phyloP scores from a whole-genome alignment of 2,797 vertebrate genomes.

The Enteromius treurensis region DNA sequence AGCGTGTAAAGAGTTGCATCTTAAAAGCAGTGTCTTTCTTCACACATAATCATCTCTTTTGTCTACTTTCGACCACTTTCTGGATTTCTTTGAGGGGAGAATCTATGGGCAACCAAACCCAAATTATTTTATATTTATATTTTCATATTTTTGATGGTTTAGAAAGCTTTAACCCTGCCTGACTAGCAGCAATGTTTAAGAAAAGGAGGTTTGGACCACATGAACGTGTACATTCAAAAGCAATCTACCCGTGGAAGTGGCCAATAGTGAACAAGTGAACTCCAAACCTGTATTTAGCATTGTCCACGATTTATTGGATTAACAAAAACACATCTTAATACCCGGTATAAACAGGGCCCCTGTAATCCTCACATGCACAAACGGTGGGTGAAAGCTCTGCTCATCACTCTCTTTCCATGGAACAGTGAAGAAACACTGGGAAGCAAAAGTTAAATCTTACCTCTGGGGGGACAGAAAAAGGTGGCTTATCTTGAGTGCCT shows the following conservation, averaged over 20 bases:
- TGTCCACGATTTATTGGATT: background rate
- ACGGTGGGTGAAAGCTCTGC: constrained; percentile 14
- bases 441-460: constrained; percentile 9
- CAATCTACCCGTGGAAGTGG: background rate
- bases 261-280: background rate
- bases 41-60: background rate
- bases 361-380: background rate
- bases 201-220: background rate
- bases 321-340: background rate
- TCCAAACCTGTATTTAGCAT: background rate
- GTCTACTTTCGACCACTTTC: background rate
- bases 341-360: background rate
- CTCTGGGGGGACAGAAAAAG: background rate
- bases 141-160: background rate
- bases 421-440: constrained; percentile 19
- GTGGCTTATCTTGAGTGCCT: constrained; percentile 43
- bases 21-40: background rate
- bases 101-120: background rate
- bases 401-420: constrained; percentile 30
- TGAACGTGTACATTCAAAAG: background rate
- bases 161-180: background rate
- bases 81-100: background rate
- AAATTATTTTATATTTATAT: background rate
- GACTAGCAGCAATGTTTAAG: background rate
- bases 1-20: background rate